Evolutionary conservation across 1,140 invertebrate species (phyloP).

Genomic region (Drosophila athabasca): DNA sequence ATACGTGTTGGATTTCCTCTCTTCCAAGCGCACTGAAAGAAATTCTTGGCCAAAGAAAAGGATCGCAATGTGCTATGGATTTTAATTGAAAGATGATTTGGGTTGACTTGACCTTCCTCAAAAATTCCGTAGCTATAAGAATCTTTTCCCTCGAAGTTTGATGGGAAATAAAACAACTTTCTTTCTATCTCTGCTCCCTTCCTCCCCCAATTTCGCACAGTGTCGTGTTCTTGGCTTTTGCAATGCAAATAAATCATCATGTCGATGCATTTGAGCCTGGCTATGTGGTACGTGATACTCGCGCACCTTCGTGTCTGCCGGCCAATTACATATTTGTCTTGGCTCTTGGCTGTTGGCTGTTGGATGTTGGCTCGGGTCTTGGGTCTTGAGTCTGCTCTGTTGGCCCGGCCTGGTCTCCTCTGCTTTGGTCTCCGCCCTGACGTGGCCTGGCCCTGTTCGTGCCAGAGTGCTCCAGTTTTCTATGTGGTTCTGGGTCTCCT

Average conservation of each 20-base stretch:
- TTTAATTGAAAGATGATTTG: background rate
- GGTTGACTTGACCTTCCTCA: too few relatives aligned
- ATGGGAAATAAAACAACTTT: too few relatives aligned
- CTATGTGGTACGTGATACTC: conserved; percentile 62
- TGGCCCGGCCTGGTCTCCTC: conserved; percentile 32
- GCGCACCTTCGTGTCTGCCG: conserved; percentile 58
- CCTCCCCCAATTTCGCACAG: conserved; percentile 3
- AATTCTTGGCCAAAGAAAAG: background rate
- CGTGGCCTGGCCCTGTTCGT: conserved; percentile 61
- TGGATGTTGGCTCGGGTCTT: conserved; percentile 23
- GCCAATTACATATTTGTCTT: conserved; percentile 77
- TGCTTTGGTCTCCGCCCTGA: conserved; percentile 4
- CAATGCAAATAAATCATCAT: conserved; percentile 81
- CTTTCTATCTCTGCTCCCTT: too few relatives aligned
- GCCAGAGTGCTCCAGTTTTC: conserved; percentile 68
- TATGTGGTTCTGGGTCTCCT: conserved; percentile 31
- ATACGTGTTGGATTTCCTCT: conserved; percentile 58
- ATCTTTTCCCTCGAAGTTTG: too few relatives aligned
- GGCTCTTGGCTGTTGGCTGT: conserved; percentile 34
- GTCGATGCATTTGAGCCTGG: conserved; percentile 64
- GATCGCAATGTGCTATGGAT: too few relatives aligned
- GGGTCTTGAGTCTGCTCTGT: conserved; percentile 17
- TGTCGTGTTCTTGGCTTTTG: conserved; percentile 46
- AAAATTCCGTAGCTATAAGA: too few relatives aligned
- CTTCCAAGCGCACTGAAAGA: conserved; percentile 11